These are phyloP conservation scores for Saguinus midas DNA, from an alignment of 2,113 vertebrate genomes.

Conservation along the genomic window DNA sequence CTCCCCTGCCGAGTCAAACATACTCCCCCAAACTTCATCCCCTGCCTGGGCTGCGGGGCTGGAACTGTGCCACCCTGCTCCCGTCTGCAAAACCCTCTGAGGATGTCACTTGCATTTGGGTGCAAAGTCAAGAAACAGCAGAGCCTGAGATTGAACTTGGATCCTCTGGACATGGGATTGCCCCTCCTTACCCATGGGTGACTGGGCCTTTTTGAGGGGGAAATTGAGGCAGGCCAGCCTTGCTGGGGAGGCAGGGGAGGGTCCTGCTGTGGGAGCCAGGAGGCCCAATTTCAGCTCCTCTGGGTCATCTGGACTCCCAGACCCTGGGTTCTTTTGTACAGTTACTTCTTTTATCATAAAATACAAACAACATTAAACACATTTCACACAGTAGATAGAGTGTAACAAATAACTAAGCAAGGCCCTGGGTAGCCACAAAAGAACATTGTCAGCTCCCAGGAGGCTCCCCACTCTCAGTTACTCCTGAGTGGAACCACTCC, in stretches of 20 bases:
- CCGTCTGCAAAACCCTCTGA: too few species aligned
- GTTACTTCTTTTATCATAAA: neutral
- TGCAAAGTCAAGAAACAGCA: neutral
- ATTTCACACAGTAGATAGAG: neutral
- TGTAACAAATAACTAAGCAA: neutral
- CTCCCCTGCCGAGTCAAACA: neutral
- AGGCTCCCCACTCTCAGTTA: neutral
- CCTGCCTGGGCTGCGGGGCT: neutral
- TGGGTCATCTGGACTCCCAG: neutral
- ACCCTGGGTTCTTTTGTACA: neutral
- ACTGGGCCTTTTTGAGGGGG: neutral
- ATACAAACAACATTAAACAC: neutral
- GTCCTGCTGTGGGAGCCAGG: neutral
- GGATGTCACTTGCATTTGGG: neutral
- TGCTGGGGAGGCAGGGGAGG: neutral
- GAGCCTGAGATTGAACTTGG: neutral
- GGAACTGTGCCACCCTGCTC: neutral
- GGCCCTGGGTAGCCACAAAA: accelerated
- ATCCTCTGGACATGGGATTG: neutral
- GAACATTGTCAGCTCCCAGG: neutral
- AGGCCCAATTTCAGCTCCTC: neutral
- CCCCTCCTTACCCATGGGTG: neutral
- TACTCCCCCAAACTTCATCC: neutral
- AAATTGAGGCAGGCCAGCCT: neutral
- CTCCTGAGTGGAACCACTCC: neutral